These are phyloP conservation scores for Drosophila yooni DNA, from an alignment of 2,888 invertebrate genomes.

Conservation along the genomic window DNA sequence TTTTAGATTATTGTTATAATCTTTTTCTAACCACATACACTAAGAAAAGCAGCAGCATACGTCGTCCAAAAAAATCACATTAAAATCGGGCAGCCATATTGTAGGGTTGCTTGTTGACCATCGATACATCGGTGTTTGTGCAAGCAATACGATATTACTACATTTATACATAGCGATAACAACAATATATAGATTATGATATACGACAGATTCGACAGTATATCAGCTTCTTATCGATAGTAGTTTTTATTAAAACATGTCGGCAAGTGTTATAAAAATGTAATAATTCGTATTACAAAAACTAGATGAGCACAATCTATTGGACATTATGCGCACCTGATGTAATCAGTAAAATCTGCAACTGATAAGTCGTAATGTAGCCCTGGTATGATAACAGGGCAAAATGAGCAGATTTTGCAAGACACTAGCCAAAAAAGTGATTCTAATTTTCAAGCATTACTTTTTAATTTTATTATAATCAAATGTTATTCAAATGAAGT, in stretches of 20 bases:
- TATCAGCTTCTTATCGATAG: neutral
- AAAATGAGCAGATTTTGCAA: neutral
- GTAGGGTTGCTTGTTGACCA: slow-evolving; percentile 37
- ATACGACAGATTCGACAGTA: neutral
- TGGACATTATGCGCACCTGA: neutral
- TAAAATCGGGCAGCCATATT: slow-evolving; percentile 59
- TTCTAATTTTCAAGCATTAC: neutral
- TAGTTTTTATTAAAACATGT: neutral
- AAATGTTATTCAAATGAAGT: neutral
- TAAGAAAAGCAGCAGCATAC: slow-evolving; percentile 59
- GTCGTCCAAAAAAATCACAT: slow-evolving; percentile 64
- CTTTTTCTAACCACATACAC: slow-evolving; percentile 61
- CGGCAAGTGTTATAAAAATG: neutral
- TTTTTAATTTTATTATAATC: neutral
- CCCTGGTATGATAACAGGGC: neutral
- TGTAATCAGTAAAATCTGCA: neutral
- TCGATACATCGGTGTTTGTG: slow-evolving; percentile 37
- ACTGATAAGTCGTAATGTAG: neutral
- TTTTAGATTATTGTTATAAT: slow-evolving; percentile 38
- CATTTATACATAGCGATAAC: neutral
- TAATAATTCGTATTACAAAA: neutral
- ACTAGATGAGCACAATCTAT: neutral
- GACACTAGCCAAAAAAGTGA: too few relatives aligned
- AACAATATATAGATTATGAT: neutral
- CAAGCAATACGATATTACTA: neutral